Conservation (phyloP, 2,113 vertebrate species). For the Zonotrichia leucophrys region DNA sequence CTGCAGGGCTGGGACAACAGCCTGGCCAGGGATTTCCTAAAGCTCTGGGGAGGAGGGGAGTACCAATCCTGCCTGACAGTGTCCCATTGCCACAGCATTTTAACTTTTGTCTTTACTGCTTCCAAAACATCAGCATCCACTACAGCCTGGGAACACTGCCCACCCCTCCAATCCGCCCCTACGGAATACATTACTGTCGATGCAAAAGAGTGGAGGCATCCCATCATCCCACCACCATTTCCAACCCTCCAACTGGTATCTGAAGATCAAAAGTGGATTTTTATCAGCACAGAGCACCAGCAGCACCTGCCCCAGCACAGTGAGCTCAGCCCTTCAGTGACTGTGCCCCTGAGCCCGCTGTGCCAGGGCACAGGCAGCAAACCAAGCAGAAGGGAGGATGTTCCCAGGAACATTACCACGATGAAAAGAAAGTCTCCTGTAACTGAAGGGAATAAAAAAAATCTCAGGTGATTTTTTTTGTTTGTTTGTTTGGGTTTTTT, state of each 20-base stretch:
- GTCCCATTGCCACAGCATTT: background rate
- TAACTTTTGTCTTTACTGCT: background rate
- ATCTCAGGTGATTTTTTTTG: background rate
- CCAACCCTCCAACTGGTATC: background rate
- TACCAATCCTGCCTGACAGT: background rate
- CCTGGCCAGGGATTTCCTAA: background rate
- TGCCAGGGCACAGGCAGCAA: background rate
- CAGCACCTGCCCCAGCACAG: background rate
- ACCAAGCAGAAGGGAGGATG: background rate
- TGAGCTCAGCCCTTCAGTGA: background rate
- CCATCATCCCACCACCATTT: background rate
- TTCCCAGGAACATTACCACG: background rate
- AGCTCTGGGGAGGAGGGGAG: background rate
- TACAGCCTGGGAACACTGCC: background rate
- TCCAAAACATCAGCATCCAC: background rate
- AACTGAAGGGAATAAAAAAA: slow-evolving; percentile 31
- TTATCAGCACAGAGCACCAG: background rate
- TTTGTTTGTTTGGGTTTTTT: background rate
- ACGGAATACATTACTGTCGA: background rate
- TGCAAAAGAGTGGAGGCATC: background rate
- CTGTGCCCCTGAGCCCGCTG: background rate
- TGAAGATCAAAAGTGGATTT: background rate
- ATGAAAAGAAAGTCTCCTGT: slow-evolving; percentile 56
- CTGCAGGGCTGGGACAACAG: accelerated
- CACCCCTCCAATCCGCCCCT: background rate